Percentiles rank a stretch among this genome's conserved stretches.
These are phyloP conservation scores for Papilio elwesi DNA, from an alignment of 2,888 invertebrate genomes.

Conservation along the genomic window DNA sequence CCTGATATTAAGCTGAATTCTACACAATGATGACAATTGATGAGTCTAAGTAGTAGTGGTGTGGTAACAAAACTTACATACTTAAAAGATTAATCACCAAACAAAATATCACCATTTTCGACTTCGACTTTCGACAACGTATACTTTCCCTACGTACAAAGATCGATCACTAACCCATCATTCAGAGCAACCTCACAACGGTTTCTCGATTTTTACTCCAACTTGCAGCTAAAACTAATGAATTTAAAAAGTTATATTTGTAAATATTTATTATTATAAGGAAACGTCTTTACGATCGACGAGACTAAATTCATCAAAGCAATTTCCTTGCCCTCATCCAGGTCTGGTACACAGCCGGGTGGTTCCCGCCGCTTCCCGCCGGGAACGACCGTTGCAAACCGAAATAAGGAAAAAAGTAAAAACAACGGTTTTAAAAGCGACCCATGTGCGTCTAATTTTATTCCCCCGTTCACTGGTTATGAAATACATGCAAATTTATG, in stretches of 20 bases:
- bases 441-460: slow-evolving; percentile 82
- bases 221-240: no score
- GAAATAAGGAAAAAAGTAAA: slow-evolving; percentile 64
- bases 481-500: slow-evolving; percentile 84
- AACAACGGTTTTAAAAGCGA: slow-evolving; percentile 73
- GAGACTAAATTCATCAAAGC: slow-evolving; percentile 14
- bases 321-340: slow-evolving; percentile 32
- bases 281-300: background rate
- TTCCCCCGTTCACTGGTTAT: slow-evolving; percentile 82
- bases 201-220: no score
- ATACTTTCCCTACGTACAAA: no score
- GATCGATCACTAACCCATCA: no score
- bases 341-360: slow-evolving; percentile 20
- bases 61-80: no score
- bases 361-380: slow-evolving; percentile 5
- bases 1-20: no score
- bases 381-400: slow-evolving; percentile 61
- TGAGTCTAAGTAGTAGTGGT: no score
- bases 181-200: no score
- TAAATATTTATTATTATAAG: background rate
- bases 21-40: no score
- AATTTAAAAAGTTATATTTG: background rate
- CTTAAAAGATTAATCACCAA: no score
- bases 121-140: no score
- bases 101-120: no score